Evolutionary conservation across 2,113 vertebrate genomes (phyloP), one percentile per base, ranked within the genome.

Genomic region (Sceloporus tristichus): DNA sequence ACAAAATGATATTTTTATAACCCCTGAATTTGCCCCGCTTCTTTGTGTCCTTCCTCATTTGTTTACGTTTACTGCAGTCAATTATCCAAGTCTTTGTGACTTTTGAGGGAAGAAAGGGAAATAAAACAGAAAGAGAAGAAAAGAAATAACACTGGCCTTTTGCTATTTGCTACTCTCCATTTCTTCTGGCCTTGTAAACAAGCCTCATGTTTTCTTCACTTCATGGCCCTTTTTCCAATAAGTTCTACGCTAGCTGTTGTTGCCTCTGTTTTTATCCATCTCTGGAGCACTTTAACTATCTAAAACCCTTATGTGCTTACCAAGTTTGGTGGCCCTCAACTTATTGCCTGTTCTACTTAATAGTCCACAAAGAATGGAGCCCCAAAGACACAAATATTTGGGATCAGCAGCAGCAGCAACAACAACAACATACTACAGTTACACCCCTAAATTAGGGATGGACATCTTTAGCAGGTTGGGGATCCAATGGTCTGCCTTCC

Each of bases 1-100:
- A 94, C 92, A 93, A 94, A 88, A 94, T 93, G 91, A 94, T 96
- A 96, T 96, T 96, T 96, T 95, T 96, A 93, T 95, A 96, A 95
- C 94, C 95, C 94, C 95, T 94, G 88, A 90, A 94, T 87, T 88
- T 91, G 93, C 82, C 88, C 89, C 87, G 90, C 93, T 93, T 92
- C 93, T 94, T 95, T 92, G 92, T 96, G 92, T 93, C 90, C 86
- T 88, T 89, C 59, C 95, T 92, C 92, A 92, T 94, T 88, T 96
- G 95, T 96, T 96, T 95, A 94, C 87, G 90, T 82, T 92, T 92
- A 95, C 88, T 89, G 87, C 90, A 92, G 92, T 94, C 92, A 91
- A 95, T 92, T 93, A 96, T 94, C 95, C 91, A 94, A 95, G 90
- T 92, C 94, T 92, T 94, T 95, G 62, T 82, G 90, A 90, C 0